Evolutionary conservation across 2,888 invertebrate genomes (phyloP).

Genomic region (Agrotis puta): DNA sequence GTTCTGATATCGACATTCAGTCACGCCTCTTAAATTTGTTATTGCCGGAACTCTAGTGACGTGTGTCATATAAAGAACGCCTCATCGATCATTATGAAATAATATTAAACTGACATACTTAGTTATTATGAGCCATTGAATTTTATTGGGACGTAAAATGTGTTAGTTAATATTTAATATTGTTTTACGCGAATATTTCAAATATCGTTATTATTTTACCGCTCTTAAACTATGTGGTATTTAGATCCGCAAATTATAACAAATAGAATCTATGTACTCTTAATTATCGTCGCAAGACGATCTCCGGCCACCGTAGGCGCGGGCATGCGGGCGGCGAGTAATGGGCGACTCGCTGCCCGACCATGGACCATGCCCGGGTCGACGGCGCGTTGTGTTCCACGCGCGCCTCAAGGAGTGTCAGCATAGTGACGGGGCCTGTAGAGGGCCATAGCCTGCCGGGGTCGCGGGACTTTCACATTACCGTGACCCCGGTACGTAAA

Average conservation of each 20-base stretch:
- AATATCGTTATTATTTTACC: constrained; percentile 11
- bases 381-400: too few species aligned
- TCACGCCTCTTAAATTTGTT: constrained; percentile 51
- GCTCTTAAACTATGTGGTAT: constrained; percentile 4
- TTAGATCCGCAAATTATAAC: constrained; percentile 13
- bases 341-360: too few species aligned
- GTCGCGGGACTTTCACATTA: too few species aligned
- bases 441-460: too few species aligned
- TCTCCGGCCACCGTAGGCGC: too few species aligned
- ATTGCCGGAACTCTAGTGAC: constrained; percentile 41
- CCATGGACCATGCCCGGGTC: too few species aligned
- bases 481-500: too few species aligned
- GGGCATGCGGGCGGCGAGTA: too few species aligned
- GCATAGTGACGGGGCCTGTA: too few species aligned
- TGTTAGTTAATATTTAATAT: not conserved
- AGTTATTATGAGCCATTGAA: not conserved
- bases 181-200: not conserved
- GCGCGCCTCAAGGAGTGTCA: too few species aligned
- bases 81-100: constrained; percentile 47
- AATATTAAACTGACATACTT: constrained; percentile 27
- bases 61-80: constrained; percentile 50
- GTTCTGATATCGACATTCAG: constrained; percentile 64
- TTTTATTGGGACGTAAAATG: constrained; percentile 20
- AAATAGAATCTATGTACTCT: constrained; percentile 12
- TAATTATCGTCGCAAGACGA: too few species aligned